Conservation (phyloP, 2,113 vertebrate genomes). For the Garra rufa region DNA sequence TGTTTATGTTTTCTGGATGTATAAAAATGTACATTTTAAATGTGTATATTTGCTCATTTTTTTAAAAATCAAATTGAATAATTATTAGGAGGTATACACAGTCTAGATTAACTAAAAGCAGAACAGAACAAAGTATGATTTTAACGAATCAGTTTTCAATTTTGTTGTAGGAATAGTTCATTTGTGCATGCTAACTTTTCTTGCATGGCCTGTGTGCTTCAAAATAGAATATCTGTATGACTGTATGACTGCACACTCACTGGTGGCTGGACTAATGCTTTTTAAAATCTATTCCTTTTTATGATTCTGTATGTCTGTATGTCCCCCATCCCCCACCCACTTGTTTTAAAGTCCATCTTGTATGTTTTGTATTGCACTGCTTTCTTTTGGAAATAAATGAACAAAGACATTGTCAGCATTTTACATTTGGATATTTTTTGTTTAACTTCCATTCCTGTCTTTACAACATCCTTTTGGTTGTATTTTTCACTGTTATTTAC, state of each 20-base stretch:
- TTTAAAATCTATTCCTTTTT: not conserved
- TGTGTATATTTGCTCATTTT: too few relatives aligned
- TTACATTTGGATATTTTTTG: conserved; percentile 32
- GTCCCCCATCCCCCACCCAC: not conserved
- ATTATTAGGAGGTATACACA: not conserved
- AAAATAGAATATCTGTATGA: not conserved
- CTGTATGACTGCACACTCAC: conserved; percentile 8
- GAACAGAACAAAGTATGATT: not conserved
- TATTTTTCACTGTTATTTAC: not conserved
- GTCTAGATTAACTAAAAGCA: not conserved
- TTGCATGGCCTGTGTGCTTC: conserved; percentile 1
- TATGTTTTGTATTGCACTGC: conserved; percentile 38
- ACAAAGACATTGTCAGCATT: conserved; percentile 40
- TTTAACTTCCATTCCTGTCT: conserved; percentile 21
- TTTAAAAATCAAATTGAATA: too few relatives aligned
- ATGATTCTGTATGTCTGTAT: conserved; percentile 14
- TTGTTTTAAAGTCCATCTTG: conserved; percentile 31
- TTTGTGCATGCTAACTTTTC: not conserved
- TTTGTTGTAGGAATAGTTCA: not conserved
- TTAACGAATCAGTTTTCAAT: too few relatives aligned
- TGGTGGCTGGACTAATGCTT: not conserved
- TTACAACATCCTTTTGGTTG: not conserved
- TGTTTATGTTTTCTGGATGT: not conserved
- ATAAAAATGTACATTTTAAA: not conserved
- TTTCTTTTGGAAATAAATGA: conserved; percentile 54